Evolutionary conservation across 2,888 invertebrate species (phyloP).

Genomic region (Aleiodes testaceus): DNA sequence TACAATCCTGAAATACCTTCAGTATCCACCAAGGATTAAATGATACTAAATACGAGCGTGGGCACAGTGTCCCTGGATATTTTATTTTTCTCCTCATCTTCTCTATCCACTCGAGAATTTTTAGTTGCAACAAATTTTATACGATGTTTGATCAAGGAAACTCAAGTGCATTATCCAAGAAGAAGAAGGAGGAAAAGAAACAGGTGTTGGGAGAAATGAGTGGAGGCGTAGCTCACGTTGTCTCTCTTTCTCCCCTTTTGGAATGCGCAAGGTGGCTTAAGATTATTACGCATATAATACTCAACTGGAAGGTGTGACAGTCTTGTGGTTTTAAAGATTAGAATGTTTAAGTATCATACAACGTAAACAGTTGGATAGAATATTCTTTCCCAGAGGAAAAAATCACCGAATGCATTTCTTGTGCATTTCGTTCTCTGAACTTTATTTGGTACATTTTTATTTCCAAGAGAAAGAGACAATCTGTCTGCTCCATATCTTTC

Average conservation of each 20-base stretch:
- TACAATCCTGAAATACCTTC: background rate
- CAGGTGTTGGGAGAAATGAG: slow-evolving; percentile 26
- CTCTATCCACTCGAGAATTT: background rate
- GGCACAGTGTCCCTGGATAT: slow-evolving; percentile 12
- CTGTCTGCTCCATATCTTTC: slow-evolving; percentile 27
- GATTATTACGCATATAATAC: slow-evolving; percentile 18
- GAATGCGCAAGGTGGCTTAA: slow-evolving; percentile 23
- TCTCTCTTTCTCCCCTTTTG: background rate
- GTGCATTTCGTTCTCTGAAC: too few relatives aligned
- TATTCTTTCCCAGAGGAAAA: too few relatives aligned
- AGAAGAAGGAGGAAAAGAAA: background rate
- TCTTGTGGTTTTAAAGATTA: slow-evolving; percentile 21
- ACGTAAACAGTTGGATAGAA: slow-evolving; percentile 6
- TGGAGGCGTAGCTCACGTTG: background rate
- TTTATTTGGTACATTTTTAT: background rate
- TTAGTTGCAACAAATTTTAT: slow-evolving; percentile 3
- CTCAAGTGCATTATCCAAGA: background rate
- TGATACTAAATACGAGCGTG: slow-evolving; percentile 8
- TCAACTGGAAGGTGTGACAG: slow-evolving; percentile 3
- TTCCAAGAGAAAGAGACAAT: background rate
- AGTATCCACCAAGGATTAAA: slow-evolving; percentile 16
- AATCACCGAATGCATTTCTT: too few relatives aligned
- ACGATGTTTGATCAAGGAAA: slow-evolving; percentile 23
- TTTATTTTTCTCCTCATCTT: slow-evolving; percentile 7
- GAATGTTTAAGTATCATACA: background rate